These are phyloP conservation scores for Halcyon malimbica DNA, from an alignment of 2,113 vertebrate genomes.

Conservation along the genomic window DNA sequence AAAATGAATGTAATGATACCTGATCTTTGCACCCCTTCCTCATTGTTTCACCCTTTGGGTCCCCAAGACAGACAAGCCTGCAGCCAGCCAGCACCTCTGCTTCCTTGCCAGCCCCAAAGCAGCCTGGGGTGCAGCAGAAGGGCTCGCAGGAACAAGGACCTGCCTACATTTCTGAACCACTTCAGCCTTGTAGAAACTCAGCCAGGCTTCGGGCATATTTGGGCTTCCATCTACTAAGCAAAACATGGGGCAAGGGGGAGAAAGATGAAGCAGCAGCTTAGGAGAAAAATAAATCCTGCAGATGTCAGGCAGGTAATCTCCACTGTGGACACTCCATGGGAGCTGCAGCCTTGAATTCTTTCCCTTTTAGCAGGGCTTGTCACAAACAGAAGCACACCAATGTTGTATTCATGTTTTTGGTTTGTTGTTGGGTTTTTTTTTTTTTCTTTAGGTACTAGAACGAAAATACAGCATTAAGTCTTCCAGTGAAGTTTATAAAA, in stretches of 20 bases:
- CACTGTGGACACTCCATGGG: background rate
- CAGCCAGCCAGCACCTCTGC: background rate
- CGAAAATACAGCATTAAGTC: background rate
- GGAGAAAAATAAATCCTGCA: background rate
- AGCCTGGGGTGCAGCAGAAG: background rate
- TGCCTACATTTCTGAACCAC: background rate
- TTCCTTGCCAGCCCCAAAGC: background rate
- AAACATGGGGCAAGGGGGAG: background rate
- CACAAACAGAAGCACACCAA: background rate
- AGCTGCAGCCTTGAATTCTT: background rate
- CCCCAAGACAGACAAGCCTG: background rate
- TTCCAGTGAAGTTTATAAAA: constrained; percentile 38
- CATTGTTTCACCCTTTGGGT: background rate
- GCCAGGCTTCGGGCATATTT: background rate
- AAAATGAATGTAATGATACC: background rate
- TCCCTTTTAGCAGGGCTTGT: background rate
- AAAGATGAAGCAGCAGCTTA: background rate
- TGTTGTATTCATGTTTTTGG: background rate
- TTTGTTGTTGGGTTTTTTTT: background rate
- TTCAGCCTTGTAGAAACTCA: background rate
- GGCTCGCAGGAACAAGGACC: background rate
- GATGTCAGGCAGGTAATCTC: background rate
- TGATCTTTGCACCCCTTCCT: background rate
- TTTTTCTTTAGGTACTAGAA: background rate
- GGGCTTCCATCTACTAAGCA: background rate